Conservation (phyloP, 2,797 vertebrate species). For the Poeciliopsis gracilis region DNA sequence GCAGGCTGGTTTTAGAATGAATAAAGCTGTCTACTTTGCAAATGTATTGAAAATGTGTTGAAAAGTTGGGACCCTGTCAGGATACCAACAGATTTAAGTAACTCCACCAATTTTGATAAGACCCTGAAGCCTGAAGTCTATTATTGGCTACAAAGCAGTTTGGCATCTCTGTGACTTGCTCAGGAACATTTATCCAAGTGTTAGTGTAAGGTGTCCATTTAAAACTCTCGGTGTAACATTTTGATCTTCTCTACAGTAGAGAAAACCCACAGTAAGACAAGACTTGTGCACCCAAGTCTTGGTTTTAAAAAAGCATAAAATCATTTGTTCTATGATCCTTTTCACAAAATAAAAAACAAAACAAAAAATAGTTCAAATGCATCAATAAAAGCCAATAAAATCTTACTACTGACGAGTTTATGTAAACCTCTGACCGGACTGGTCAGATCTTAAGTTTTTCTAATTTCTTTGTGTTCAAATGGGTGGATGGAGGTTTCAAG, state of each 20-base stretch:
- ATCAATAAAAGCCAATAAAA: background rate
- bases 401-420: background rate
- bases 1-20: background rate
- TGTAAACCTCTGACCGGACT: background rate
- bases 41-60: background rate
- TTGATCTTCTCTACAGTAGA: background rate
- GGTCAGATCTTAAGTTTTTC: background rate
- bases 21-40: background rate
- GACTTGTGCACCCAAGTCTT: background rate
- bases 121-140: background rate
- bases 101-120: background rate
- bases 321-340: background rate
- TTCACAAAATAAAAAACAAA: background rate
- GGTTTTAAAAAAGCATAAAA: background rate
- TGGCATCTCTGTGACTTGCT: background rate
- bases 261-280: background rate
- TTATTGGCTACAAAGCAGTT: background rate
- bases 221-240: background rate
- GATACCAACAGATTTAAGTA: background rate
- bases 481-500: constrained; percentile 44
- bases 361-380: background rate
- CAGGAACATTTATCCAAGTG: background rate
- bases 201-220: background rate
- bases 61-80: background rate
- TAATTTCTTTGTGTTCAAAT: constrained; percentile 21